Percentiles rank a stretch among this genome's conserved stretches.
Conservation (phyloP, 2,113 vertebrate genomes). For the Pampusana beccarii region DNA sequence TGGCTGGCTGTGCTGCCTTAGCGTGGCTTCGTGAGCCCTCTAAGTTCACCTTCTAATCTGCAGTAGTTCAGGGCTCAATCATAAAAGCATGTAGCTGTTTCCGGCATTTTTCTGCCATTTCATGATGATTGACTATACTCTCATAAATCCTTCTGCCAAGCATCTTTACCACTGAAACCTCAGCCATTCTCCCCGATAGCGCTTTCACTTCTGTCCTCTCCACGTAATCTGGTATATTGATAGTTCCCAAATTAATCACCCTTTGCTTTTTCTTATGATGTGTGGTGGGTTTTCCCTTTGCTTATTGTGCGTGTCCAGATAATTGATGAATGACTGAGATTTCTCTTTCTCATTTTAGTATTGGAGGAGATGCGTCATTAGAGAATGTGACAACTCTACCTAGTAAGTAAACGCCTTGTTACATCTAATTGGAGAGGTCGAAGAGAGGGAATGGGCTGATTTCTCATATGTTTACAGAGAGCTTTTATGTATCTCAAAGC, state of each 20-base stretch:
- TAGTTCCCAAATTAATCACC: neutral
- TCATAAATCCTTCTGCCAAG: neutral
- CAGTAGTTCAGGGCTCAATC: neutral
- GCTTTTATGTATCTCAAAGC: neutral
- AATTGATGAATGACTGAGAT: neutral
- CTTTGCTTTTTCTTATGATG: neutral
- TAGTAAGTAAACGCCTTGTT: conserved; percentile 79
- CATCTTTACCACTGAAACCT: neutral
- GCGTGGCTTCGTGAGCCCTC: neutral
- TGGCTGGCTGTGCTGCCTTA: neutral
- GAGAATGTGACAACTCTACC: conserved; percentile 86
- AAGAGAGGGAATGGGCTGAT: neutral
- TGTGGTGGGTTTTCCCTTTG: neutral
- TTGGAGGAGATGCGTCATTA: conserved; percentile 85
- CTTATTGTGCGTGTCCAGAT: neutral
- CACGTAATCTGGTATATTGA: neutral
- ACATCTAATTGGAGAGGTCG: neutral
- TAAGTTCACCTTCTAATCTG: neutral
- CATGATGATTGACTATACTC: neutral
- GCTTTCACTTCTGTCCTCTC: neutral
- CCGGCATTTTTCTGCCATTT: neutral
- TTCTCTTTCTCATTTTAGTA: conserved; percentile 73
- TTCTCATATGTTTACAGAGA: neutral
- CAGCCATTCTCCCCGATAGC: neutral
- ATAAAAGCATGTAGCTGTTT: neutral